Evolutionary conservation across 2,888 invertebrate species (phyloP).

Genomic region (Nomada hirtipes): DNA sequence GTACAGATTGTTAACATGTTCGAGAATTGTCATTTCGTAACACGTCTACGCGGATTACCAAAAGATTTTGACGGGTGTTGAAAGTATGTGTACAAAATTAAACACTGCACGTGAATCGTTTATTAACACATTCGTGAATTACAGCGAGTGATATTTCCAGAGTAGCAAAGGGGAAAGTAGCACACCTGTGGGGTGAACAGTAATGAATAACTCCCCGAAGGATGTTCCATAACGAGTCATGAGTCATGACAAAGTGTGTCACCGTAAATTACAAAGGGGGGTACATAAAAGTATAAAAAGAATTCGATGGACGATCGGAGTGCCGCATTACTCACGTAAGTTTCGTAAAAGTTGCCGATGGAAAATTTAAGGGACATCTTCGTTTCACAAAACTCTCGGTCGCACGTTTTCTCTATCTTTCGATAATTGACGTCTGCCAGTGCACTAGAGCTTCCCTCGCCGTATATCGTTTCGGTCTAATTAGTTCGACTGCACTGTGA

Average conservation of each 20-base stretch:
- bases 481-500: conserved; percentile 77
- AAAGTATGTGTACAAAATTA: conserved; percentile 7
- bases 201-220: background rate
- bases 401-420: conserved; percentile 21
- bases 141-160: background rate
- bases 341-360: conserved; percentile 81
- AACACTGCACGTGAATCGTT: conserved; percentile 9
- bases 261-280: conserved; percentile 17
- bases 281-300: background rate
- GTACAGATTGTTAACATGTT: background rate
- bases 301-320: background rate
- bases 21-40: background rate
- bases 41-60: background rate
- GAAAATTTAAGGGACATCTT: conserved; percentile 81
- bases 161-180: conserved; percentile 3
- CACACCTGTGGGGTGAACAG: background rate
- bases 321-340: conserved; percentile 80
- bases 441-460: conserved; percentile 43
- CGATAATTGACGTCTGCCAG: conserved; percentile 38
- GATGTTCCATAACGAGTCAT: background rate
- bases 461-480: conserved; percentile 72
- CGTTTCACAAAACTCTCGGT: conserved; percentile 1
- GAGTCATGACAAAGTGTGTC: background rate
- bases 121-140: conserved; percentile 24
- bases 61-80: background rate